Percentiles rank a stretch among this genome's conserved stretches.
Evolutionary conservation across 2,888 invertebrate genomes (phyloP).

Genomic region (Orgyia antiqua): DNA sequence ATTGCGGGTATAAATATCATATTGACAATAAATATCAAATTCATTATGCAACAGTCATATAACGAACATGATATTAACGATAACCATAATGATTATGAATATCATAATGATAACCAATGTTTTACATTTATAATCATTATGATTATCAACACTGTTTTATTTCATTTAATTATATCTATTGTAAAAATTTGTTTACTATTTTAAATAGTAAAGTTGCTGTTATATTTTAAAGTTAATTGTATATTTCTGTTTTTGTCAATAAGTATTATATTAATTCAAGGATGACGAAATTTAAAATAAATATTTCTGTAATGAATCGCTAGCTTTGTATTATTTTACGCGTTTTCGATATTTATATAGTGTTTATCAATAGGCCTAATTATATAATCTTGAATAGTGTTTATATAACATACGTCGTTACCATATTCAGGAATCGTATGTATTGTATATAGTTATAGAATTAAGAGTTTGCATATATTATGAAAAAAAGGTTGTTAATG

Average conservation of each 20-base stretch:
- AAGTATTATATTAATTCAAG: background rate
- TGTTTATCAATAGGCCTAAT: slow-evolving; percentile 57
- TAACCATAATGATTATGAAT: too few relatives aligned
- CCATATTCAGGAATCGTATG: slow-evolving; percentile 56
- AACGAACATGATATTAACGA: too few relatives aligned
- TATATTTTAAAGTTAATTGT: slow-evolving; percentile 68
- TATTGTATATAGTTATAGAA: slow-evolving; percentile 44
- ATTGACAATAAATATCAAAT: too few relatives aligned
- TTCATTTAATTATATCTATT: too few relatives aligned
- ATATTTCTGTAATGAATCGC: slow-evolving; percentile 1
- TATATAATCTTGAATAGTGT: slow-evolving; percentile 53
- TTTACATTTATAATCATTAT: too few relatives aligned
- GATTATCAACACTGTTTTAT: too few relatives aligned
- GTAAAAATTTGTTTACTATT: slow-evolving; percentile 74
- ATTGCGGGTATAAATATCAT: too few relatives aligned
- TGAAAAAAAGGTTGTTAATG: slow-evolving; percentile 42
- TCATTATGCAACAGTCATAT: too few relatives aligned
- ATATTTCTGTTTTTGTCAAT: slow-evolving; percentile 59
- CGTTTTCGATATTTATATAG: slow-evolving; percentile 34
- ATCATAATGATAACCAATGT: too few relatives aligned
- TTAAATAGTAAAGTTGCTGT: slow-evolving; percentile 76
- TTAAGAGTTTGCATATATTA: slow-evolving; percentile 43
- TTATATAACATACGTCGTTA: slow-evolving; percentile 39
- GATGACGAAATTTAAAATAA: background rate
- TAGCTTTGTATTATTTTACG: slow-evolving; percentile 35